Evolutionary conservation across 53 echinoderm and acorn worm species (phyloP), one percentile per base, ranked within the genome.

Genomic region (Hippasteria phrygiana): DNA sequence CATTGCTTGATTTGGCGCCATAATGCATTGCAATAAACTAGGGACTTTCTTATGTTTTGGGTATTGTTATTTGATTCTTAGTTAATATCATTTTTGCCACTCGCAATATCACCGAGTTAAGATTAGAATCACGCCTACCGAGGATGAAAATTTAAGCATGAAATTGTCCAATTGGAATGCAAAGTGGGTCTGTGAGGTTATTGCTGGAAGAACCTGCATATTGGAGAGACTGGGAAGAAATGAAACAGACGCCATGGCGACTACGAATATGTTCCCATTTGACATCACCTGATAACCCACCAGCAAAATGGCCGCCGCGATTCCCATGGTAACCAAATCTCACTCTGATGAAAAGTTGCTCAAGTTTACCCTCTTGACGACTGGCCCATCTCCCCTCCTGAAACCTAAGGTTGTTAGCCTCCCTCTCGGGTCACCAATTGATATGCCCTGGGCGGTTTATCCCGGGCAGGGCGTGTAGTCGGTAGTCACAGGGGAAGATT

Each of bases 361-460:
- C 35, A 41, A 76, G 70, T 67, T 70, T 85, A 50, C 22, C 81
- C 85, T 71, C 71, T 70, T 54, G 85, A 50, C 85, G 71, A 35
- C 85, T 71, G 20, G 85, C 22, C 36, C 36, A 85, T 31, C 29
- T 64, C 81, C n/a, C 65, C 43, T 38, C 63, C 29, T 62, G 62
- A 41, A 80, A 80, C 63, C 38, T 62, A 39, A 80, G 80, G 80
- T 80, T 40, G 80, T 63, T 12, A 41, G 24, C 40, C 43, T 56
- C 78, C 81, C 77, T 40, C 43, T 18, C 64, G 81, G 64, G 28
- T 22, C 66, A 5, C 32, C 40, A 65, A 81, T 81, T 65, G 81
- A 63, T 81, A 29, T 81, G 81, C 81, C 81, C 9, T 28, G 81
- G 81, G 81, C 56, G 43, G 42, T 43, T 64, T 64, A 43, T 63